Conservation (phyloP, 1,140 invertebrate species). For the Schlechtendalia chinensis region DNA sequence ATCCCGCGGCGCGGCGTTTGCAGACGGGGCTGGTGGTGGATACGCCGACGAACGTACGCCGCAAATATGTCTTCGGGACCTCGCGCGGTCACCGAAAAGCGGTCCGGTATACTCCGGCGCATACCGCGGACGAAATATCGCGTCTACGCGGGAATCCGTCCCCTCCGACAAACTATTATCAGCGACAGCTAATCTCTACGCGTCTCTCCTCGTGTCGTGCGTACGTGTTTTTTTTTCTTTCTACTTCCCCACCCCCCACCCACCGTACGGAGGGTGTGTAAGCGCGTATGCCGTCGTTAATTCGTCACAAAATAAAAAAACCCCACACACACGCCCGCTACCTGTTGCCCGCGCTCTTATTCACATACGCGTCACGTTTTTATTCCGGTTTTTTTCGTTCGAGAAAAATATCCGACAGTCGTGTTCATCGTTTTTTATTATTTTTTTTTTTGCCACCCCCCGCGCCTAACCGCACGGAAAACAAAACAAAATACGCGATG, state of each 20-base stretch:
- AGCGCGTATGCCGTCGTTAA: conserved; percentile 3
- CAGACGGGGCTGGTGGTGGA: neutral
- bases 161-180: conserved; percentile 20
- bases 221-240: neutral
- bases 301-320: conserved; percentile 31
- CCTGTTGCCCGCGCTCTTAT: conserved; percentile 28
- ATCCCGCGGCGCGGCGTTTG: neutral
- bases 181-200: conserved; percentile 34
- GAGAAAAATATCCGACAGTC: conserved; percentile 1
- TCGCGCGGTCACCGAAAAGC: conserved; percentile 15
- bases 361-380: conserved; percentile 28
- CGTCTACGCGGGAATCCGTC: neutral
- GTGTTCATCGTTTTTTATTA: conserved; percentile 23
- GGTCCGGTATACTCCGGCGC: neutral
- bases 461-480: too few species aligned
- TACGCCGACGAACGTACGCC: conserved; percentile 17
- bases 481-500: conserved; percentile 13
- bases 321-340: neutral
- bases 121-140: conserved; percentile 13
- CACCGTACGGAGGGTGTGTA: neutral
- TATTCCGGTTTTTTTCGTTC: neutral
- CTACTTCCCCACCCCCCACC: neutral
- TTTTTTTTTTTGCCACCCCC: too few species aligned
- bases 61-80: conserved; percentile 34
- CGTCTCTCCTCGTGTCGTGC: too few species aligned